Conservation (phyloP, 2,113 vertebrate genomes). For the Irena cyanogastra region DNA sequence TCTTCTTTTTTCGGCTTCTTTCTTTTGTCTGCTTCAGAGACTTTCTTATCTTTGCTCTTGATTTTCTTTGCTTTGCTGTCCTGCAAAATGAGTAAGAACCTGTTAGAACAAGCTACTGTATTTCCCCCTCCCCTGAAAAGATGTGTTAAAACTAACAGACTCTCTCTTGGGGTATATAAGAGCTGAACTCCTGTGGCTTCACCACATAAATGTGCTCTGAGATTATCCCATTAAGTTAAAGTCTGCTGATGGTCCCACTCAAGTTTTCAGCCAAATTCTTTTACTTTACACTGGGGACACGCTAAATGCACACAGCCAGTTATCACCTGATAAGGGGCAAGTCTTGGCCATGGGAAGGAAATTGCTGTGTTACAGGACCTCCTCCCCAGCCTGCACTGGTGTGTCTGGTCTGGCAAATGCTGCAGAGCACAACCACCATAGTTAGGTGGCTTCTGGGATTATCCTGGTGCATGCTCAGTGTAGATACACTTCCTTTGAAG, state of each 20-base stretch:
- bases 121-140: background rate
- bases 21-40: conserved; percentile 79
- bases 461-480: background rate
- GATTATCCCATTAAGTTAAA: background rate
- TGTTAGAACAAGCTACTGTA: background rate
- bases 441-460: background rate
- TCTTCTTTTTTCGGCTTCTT: conserved; percentile 91
- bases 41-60: conserved; percentile 87
- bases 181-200: background rate
- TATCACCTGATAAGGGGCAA: background rate
- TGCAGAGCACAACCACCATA: background rate
- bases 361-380: background rate
- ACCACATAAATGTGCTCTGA: background rate
- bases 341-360: background rate
- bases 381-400: background rate
- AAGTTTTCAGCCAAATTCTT: background rate
- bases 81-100: conserved; percentile 55
- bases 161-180: background rate
- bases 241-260: background rate
- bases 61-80: conserved; percentile 86
- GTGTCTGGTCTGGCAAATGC: background rate
- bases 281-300: background rate
- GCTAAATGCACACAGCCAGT: background rate
- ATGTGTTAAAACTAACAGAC: background rate
- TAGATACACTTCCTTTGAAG: background rate